phyloP scores from a whole-genome alignment of 2,888 invertebrate species.

The Cylloceria caligata region DNA sequence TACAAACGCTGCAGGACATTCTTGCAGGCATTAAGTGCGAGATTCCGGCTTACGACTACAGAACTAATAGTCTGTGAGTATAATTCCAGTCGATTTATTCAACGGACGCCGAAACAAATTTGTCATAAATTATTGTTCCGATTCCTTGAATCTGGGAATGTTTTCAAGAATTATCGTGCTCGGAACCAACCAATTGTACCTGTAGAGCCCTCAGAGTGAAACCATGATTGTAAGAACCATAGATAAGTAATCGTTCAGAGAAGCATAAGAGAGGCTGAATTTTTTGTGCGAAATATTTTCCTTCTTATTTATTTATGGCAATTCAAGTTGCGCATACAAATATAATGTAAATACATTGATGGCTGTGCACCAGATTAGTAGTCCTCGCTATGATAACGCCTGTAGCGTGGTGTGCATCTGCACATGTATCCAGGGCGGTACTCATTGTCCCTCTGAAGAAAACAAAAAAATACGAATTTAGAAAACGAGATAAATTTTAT shows the following conservation, averaged over 20 bases:
- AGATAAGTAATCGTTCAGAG: too few relatives aligned
- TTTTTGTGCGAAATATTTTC: neutral
- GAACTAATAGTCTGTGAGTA: conserved; percentile 93
- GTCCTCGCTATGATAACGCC: conserved; percentile 16
- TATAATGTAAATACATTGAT: too few relatives aligned
- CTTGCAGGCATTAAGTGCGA: conserved; percentile 94
- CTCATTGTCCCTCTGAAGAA: neutral
- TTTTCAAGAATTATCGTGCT: too few relatives aligned
- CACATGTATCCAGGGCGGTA: conserved; percentile 8
- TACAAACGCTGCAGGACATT: conserved; percentile 92
- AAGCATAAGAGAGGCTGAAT: neutral
- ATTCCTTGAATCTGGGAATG: too few relatives aligned
- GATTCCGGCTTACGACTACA: conserved; percentile 97
- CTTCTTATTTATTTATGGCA: neutral
- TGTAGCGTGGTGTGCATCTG: conserved; percentile 18
- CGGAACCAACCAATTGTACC: too few relatives aligned
- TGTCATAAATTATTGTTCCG: too few relatives aligned
- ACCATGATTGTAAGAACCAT: too few relatives aligned
- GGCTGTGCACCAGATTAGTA: conserved; percentile 9
- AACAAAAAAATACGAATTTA: neutral
- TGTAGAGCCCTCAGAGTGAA: too few relatives aligned
- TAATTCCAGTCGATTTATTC: neutral
- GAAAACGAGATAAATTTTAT: too few relatives aligned
- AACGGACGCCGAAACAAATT: too few relatives aligned
- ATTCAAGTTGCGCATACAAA: neutral